Evolutionary conservation across 2,888 invertebrate species (phyloP), one percentile per base, ranked within the genome.

Genomic region (Cremastobaeus sp.): DNA sequence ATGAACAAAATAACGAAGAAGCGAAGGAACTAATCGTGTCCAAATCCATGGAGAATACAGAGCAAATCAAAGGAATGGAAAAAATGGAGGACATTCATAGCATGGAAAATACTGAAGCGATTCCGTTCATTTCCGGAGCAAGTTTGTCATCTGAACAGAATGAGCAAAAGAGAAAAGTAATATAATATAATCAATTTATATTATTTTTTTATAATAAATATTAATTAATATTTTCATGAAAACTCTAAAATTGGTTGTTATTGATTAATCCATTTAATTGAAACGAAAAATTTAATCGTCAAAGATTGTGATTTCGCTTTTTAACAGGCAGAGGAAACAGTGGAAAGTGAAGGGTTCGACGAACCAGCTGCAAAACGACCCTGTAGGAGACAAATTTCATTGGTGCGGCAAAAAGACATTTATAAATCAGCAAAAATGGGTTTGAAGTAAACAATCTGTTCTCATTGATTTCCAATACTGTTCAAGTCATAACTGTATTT

Each of bases 381-480:
- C 37, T 76, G 78, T n/a, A 81, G 83, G 47, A 83, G 82, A 39
- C 79, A 81, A 68, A 82, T 82, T 5, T 79, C 78, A 17, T 70
- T 85, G 12, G 66, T 83, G n/a, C 82, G 83, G 3, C 81, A 84
- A 37, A 83, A 80, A 59, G 85, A 86, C 55, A 79, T 84, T 68
- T 80, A 81, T 54, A 82, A 78, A 69, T 79, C 84, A 6, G 83
- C 79, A 0, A 84, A 84, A 59, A 80, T 83, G 47, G 84, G 86
- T 65, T 80, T 84, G 21, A 82, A 81, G 86, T 86, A 77, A 74
- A 25, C n/a, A 6, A 28, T 25, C 3, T 28, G n/a, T n/a, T n/a
- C n/a, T n/a, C n/a, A n/a, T n/a, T n/a, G n/a, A n/a, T n/a, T n/a
- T n/a, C n/a, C n/a, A n/a, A n/a, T n/a, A n/a, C n/a, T n/a, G n/a